A percentile compares a stretch with the other conserved stretches of the same genome.
Conservation (phyloP, 2,113 vertebrate genomes). For the Poeciliopsis retropinna region DNA sequence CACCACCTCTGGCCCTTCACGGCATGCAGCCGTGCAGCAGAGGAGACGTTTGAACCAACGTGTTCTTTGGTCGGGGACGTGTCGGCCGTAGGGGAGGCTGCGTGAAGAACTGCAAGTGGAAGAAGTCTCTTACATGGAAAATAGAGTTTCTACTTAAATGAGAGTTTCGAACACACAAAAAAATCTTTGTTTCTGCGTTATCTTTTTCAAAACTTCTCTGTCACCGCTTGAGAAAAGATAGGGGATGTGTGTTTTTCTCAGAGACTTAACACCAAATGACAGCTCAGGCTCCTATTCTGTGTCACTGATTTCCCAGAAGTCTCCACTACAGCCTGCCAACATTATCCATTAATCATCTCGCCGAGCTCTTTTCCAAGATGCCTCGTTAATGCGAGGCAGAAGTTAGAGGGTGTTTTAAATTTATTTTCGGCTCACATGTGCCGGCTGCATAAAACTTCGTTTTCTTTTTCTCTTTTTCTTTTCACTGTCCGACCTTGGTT, state of each 20-base stretch:
- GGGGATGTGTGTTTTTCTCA: not conserved
- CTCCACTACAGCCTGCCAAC: constrained; percentile 46
- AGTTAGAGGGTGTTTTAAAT: constrained; percentile 27
- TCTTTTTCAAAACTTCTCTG: not conserved
- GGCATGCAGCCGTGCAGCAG: constrained; percentile 8
- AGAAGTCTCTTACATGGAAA: not conserved
- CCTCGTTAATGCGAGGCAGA: constrained; percentile 55
- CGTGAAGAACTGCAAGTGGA: not conserved
- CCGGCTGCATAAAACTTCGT: not conserved
- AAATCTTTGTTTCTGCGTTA: not conserved
- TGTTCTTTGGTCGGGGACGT: constrained; percentile 17
- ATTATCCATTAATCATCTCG: constrained; percentile 64
- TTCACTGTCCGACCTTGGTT: not conserved
- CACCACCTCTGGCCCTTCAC: constrained; percentile 39
- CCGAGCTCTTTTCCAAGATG: constrained; percentile 32
- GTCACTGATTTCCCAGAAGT: constrained; percentile 61
- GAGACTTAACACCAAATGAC: constrained; percentile 21
- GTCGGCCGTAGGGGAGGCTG: not conserved
- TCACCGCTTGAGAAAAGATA: not conserved
- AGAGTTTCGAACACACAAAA: not conserved
- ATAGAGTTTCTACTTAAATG: not conserved
- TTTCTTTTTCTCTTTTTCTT: not conserved
- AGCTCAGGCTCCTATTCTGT: constrained; percentile 45
- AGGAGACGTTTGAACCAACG: not conserved
- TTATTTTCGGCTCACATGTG: constrained; percentile 9